phyloP scores from a whole-genome alignment of 2,113 vertebrate species.

The Proteles cristata region DNA sequence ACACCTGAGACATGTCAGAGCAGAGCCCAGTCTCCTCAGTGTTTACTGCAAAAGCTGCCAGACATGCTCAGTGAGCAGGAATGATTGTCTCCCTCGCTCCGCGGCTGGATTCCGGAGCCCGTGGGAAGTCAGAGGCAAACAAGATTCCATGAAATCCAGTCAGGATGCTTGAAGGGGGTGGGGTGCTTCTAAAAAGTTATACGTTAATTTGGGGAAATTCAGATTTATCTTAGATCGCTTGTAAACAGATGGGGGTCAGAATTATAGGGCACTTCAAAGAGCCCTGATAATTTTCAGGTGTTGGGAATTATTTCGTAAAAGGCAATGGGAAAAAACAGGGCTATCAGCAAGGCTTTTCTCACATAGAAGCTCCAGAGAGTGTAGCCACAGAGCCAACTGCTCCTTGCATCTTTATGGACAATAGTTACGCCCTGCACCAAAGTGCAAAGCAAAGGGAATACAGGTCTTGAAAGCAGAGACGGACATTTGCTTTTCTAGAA shows the following conservation, averaged over 20 bases:
- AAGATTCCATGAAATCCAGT: slow-evolving; percentile 48
- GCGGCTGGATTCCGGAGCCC: background rate
- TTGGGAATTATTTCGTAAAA: slow-evolving; percentile 9
- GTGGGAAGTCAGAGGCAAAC: slow-evolving; percentile 60
- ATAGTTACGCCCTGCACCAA: background rate
- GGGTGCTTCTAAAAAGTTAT: slow-evolving; percentile 21
- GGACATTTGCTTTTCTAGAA: background rate
- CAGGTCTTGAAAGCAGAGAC: background rate
- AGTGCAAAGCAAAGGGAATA: background rate
- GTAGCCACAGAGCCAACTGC: background rate
- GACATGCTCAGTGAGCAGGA: slow-evolving; percentile 31
- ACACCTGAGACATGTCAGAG: slow-evolving; percentile 31
- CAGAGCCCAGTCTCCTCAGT: slow-evolving; percentile 18
- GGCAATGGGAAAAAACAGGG: background rate
- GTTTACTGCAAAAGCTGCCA: slow-evolving; percentile 47
- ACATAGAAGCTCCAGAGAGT: background rate
- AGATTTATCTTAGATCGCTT: background rate
- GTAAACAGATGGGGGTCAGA: background rate
- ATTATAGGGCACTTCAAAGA: slow-evolving; percentile 37
- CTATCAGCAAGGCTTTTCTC: background rate
- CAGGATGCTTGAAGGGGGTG: background rate
- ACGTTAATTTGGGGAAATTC: slow-evolving; percentile 30
- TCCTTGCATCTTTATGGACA: background rate
- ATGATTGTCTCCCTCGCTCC: background rate
- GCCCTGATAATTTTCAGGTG: background rate